phyloP scores from a whole-genome alignment of 2,888 invertebrate genomes.

The Eupithecia abbreviata region DNA sequence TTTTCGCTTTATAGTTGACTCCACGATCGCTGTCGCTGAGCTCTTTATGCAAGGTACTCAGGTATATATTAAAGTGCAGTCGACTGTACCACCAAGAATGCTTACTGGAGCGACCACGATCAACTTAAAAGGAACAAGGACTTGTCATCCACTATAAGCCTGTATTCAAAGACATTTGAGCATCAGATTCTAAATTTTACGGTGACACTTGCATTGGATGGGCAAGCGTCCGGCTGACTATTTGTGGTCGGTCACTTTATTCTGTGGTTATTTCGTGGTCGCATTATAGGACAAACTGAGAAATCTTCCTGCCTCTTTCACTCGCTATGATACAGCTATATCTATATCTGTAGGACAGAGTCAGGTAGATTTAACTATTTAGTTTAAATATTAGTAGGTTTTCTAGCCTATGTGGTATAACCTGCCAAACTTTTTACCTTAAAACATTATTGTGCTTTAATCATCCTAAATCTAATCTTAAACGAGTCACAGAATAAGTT shows the following conservation, averaged over 20 bases:
- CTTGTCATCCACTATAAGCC: background rate
- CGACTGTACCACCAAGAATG: background rate
- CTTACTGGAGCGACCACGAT: background rate
- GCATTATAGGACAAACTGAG: background rate
- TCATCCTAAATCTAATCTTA: background rate
- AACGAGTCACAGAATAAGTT: slow-evolving; percentile 1
- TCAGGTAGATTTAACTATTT: background rate
- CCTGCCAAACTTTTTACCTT: background rate
- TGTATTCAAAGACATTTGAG: background rate
- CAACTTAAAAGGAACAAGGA: background rate
- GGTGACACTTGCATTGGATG: background rate
- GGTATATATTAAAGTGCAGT: background rate
- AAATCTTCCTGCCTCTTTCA: background rate
- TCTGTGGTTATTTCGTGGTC: background rate
- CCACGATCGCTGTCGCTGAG: background rate
- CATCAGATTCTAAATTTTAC: background rate
- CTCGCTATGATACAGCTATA: background rate
- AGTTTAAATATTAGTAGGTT: background rate
- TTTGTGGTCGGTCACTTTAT: too few species aligned
- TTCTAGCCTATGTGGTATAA: background rate
- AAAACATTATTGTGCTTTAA: background rate
- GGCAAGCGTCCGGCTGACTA: background rate
- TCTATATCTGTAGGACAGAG: background rate
- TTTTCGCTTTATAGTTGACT: background rate
- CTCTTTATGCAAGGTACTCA: background rate